A percentile compares a stretch with the other conserved stretches of the same genome.
phyloP scores from a whole-genome alignment of 1,140 invertebrate genomes.

The Pissodes strobi region DNA sequence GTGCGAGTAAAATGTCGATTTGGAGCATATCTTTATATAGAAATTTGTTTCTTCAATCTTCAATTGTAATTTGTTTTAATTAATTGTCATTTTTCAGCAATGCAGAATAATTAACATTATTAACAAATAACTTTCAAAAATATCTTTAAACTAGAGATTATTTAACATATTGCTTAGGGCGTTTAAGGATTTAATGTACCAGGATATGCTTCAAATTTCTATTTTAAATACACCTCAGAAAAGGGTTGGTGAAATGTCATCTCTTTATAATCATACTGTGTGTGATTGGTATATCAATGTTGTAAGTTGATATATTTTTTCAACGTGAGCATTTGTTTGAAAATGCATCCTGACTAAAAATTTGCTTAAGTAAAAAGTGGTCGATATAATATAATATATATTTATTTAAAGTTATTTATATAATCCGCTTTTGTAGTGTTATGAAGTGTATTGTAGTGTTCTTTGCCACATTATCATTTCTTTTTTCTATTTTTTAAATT shows the following conservation, averaged over 20 bases:
- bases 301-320: slow-evolving; percentile 53
- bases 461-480: background rate
- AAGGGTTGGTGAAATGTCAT: slow-evolving; percentile 46
- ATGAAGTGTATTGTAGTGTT: background rate
- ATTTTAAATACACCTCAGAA: slow-evolving; percentile 13
- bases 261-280: slow-evolving; percentile 56
- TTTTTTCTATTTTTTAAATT: no score
- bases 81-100: no score
- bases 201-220: no score
- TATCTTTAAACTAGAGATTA: no score
- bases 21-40: background rate
- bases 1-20: background rate
- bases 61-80: no score
- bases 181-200: no score
- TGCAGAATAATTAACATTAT: no score
- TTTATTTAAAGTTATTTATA: slow-evolving; percentile 12
- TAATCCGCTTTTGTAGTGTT: background rate
- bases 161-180: no score
- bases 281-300: slow-evolving; percentile 58
- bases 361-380: slow-evolving; percentile 9
- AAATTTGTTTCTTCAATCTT: no score
- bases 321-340: slow-evolving; percentile 55
- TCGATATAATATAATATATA: slow-evolving; percentile 11
- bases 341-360: slow-evolving; percentile 48
- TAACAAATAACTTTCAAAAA: no score